A percentile compares a stretch with the other conserved stretches of the same genome.
Evolutionary conservation across 1,140 invertebrate species (phyloP).

Genomic region (Acromyrmex heyeri): DNA sequence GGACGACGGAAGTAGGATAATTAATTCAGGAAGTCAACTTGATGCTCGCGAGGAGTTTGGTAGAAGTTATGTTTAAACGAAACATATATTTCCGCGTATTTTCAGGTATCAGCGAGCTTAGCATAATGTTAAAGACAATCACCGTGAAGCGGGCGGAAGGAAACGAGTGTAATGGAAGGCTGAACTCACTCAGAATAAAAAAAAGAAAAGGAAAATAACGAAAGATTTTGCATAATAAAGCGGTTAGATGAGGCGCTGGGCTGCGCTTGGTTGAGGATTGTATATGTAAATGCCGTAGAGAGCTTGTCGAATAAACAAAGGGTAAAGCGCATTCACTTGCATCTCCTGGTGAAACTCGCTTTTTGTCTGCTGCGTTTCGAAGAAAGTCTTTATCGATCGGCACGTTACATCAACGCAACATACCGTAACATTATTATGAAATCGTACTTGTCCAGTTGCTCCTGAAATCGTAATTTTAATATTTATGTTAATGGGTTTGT

Average conservation of each 20-base stretch:
- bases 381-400: slow-evolving; percentile 24
- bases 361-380: slow-evolving; percentile 27
- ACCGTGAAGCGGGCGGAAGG: slow-evolving; percentile 40
- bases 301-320: slow-evolving; percentile 60
- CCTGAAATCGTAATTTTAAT: neutral
- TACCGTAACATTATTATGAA: slow-evolving; percentile 21
- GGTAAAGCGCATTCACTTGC: slow-evolving; percentile 54
- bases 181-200: slow-evolving; percentile 64
- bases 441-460: neutral
- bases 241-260: slow-evolving; percentile 59
- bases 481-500: neutral
- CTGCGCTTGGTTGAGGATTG: slow-evolving; percentile 33
- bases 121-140: slow-evolving; percentile 66
- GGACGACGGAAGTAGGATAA: slow-evolving; percentile 42
- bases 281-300: slow-evolving; percentile 46
- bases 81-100: slow-evolving; percentile 56
- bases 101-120: slow-evolving; percentile 61
- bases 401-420: neutral
- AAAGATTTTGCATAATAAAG: slow-evolving; percentile 76
- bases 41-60: slow-evolving; percentile 35
- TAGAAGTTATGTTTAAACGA: slow-evolving; percentile 48
- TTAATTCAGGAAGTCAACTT: slow-evolving; percentile 58
- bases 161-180: slow-evolving; percentile 54
- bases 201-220: slow-evolving; percentile 62
- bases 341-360: slow-evolving; percentile 33